Conservation (phyloP, 2,797 vertebrate genomes). For the Alcedo atthis region DNA sequence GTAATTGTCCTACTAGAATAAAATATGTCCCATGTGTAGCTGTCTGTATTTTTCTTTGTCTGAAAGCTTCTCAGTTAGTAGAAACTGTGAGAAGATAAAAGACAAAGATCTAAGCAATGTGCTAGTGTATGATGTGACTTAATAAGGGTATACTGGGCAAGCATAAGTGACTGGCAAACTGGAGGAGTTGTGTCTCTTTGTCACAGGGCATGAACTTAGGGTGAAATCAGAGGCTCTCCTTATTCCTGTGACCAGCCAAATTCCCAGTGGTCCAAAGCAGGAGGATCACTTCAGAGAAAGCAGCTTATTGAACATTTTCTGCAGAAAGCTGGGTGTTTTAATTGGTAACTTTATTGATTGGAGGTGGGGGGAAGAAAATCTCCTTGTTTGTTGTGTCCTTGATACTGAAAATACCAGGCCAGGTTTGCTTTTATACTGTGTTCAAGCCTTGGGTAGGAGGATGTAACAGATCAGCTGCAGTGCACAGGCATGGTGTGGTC, state of each 20-base stretch:
- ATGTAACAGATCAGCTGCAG: background rate
- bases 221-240: constrained; percentile 2
- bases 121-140: background rate
- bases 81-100: background rate
- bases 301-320: background rate
- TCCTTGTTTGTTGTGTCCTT: background rate
- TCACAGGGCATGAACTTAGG: background rate
- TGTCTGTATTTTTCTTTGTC: background rate
- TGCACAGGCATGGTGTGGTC: fast-evolving
- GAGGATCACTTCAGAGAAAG: background rate
- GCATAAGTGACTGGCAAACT: background rate
- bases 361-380: fast-evolving
- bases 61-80: background rate
- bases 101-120: background rate
- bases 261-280: fast-evolving
- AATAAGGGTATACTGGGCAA: background rate
- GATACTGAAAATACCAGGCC: background rate
- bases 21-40: background rate
- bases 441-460: background rate
- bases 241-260: background rate
- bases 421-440: background rate
- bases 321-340: background rate
- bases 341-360: background rate
- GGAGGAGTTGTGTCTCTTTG: background rate
- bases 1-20: background rate